Evolutionary conservation across 1,140 invertebrate genomes (phyloP).

Genomic region (Orussus abietinus): DNA sequence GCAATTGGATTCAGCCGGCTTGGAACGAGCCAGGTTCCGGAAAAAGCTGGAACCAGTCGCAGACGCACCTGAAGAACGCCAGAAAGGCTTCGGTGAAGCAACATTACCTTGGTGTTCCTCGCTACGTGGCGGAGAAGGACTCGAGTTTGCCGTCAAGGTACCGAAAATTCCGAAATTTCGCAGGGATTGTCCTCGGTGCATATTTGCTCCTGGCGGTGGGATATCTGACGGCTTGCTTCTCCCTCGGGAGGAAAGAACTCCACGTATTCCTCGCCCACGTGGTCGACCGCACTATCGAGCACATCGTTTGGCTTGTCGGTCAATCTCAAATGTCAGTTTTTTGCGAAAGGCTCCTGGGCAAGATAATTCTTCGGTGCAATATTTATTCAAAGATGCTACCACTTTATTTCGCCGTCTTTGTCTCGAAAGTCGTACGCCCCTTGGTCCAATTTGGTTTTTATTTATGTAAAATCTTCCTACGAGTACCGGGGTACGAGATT

Average conservation of each 20-base stretch:
- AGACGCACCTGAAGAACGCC: constrained; percentile 30
- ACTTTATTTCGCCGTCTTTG: too few species aligned
- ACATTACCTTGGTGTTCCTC: constrained; percentile 67
- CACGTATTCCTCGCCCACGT: neutral
- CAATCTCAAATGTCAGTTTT: too few species aligned
- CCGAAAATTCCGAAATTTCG: constrained; percentile 24
- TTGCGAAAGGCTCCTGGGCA: too few species aligned
- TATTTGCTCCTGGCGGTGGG: constrained; percentile 2
- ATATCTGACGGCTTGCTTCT: constrained; percentile 5
- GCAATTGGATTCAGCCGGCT: constrained; percentile 37
- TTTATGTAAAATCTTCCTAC: too few species aligned
- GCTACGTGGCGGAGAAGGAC: constrained; percentile 66
- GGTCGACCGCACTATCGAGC: neutral
- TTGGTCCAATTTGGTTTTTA: too few species aligned
- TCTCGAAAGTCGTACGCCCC: too few species aligned
- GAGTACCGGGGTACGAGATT: too few species aligned
- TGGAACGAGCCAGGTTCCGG: constrained; percentile 44
- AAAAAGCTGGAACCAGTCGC: constrained; percentile 33
- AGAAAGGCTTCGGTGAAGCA: constrained; percentile 64
- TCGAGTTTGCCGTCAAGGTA: constrained; percentile 51
- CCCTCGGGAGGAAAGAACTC: constrained; percentile 1
- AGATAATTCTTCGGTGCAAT: too few species aligned
- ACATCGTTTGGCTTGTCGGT: too few species aligned
- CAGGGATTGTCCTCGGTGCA: constrained; percentile 18
- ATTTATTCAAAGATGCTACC: too few species aligned